Conservation (phyloP, 1,140 invertebrate genomes). For the Chrysoperla carnea region DNA sequence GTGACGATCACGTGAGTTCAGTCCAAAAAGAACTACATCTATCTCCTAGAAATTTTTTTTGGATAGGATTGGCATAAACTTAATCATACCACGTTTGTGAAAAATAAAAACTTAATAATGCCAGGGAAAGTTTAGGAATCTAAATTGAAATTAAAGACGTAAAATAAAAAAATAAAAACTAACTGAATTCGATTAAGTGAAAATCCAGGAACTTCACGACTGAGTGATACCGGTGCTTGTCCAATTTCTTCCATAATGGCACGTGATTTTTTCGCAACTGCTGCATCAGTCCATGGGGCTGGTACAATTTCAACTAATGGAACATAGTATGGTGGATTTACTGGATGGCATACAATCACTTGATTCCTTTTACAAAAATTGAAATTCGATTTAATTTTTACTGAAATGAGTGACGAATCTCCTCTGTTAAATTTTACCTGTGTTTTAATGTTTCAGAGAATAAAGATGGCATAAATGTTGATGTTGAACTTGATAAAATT, state of each 20-base stretch:
- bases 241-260: slow-evolving; percentile 75
- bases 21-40: no score
- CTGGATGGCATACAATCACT: slow-evolving; percentile 66
- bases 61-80: no score
- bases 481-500: slow-evolving; percentile 80
- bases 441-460: slow-evolving; percentile 68
- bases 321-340: slow-evolving; percentile 93
- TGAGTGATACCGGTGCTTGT: slow-evolving; percentile 72
- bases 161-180: slow-evolving; percentile 16
- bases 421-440: slow-evolving; percentile 28
- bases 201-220: slow-evolving; percentile 81
- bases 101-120: no score
- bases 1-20: no score
- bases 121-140: no score
- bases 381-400: background rate
- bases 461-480: slow-evolving; percentile 71
- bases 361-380: slow-evolving; percentile 15
- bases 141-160: no score
- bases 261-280: slow-evolving; percentile 37
- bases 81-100: no score
- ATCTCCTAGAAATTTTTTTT: no score
- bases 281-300: slow-evolving; percentile 68
- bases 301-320: slow-evolving; percentile 89
- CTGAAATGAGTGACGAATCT: no score
- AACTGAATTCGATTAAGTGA: slow-evolving; percentile 86